Evolutionary conservation across 2,888 invertebrate species (phyloP).

Genomic region (Drosophila atripex): DNA sequence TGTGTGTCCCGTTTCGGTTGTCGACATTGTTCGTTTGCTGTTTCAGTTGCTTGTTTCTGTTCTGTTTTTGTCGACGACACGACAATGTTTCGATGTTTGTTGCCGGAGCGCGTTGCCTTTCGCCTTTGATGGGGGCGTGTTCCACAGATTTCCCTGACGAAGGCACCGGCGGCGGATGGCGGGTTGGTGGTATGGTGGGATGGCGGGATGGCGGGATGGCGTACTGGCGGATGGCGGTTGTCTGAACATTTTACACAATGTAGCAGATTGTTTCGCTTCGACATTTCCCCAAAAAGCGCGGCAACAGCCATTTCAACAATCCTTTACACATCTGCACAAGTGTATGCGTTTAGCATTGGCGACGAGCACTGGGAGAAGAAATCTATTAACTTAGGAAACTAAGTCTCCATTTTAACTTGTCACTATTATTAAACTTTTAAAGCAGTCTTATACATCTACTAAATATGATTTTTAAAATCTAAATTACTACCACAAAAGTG

Average conservation of each 20-base stretch:
- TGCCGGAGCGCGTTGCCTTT: slow-evolving; percentile 13
- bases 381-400: background rate
- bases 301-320: slow-evolving; percentile 60
- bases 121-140: slow-evolving; percentile 44
- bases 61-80: slow-evolving; percentile 37
- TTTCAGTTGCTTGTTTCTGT: slow-evolving; percentile 24
- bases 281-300: slow-evolving; percentile 71
- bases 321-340: slow-evolving; percentile 68
- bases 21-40: slow-evolving; percentile 37
- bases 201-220: background rate
- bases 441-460: too few species aligned
- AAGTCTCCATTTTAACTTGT: too few species aligned
- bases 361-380: background rate
- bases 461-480: too few species aligned
- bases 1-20: slow-evolving; percentile 29
- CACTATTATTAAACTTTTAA: too few species aligned
- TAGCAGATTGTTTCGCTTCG: slow-evolving; percentile 68
- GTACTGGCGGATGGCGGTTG: slow-evolving; percentile 46
- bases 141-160: slow-evolving; percentile 62
- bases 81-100: slow-evolving; percentile 53
- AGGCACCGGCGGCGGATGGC: slow-evolving; percentile 25
- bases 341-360: slow-evolving; percentile 26
- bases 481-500: too few species aligned
- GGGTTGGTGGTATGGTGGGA: background rate
- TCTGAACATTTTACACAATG: slow-evolving; percentile 73